Evolutionary conservation across 2,888 invertebrate genomes (phyloP).

Genomic region (Linyphia triangularis): DNA sequence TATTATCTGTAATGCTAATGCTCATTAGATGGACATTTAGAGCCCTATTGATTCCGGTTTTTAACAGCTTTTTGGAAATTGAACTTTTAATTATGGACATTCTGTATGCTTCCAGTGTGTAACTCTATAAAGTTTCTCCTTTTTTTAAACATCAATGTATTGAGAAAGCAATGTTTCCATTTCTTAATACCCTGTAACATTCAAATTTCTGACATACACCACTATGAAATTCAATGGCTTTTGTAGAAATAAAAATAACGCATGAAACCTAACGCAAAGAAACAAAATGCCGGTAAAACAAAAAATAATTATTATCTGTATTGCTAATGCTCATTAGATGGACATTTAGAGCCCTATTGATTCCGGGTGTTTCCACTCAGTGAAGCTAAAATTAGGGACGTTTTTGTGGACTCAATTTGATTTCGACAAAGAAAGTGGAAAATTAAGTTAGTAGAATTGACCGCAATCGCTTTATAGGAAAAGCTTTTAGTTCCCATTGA

Average conservation of each 20-base stretch:
- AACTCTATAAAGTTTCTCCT: too few relatives aligned
- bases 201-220: constrained; percentile 2
- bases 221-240: constrained; percentile 9
- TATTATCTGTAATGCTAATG: constrained; percentile 70
- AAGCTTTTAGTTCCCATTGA: constrained; percentile 52
- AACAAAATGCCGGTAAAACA: background rate
- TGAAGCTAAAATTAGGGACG: constrained; percentile 50
- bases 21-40: constrained; percentile 71
- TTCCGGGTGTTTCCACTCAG: constrained; percentile 47
- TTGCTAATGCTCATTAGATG: constrained; percentile 71
- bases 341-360: constrained; percentile 68
- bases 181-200: too few relatives aligned
- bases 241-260: constrained; percentile 37
- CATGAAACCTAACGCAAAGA: background rate
- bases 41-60: too few relatives aligned
- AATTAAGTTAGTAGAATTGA: constrained; percentile 68
- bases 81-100: too few relatives aligned
- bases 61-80: too few relatives aligned
- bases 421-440: constrained; percentile 50
- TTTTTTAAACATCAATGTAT: too few relatives aligned
- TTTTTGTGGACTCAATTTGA: constrained; percentile 63
- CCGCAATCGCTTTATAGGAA: constrained; percentile 70
- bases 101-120: too few relatives aligned
- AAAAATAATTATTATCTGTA: constrained; percentile 62
- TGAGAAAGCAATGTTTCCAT: too few relatives aligned